Evolutionary conservation across 64 coral and sea anemone genomes (phyloP).

Genomic region (Acropora tenuis): DNA sequence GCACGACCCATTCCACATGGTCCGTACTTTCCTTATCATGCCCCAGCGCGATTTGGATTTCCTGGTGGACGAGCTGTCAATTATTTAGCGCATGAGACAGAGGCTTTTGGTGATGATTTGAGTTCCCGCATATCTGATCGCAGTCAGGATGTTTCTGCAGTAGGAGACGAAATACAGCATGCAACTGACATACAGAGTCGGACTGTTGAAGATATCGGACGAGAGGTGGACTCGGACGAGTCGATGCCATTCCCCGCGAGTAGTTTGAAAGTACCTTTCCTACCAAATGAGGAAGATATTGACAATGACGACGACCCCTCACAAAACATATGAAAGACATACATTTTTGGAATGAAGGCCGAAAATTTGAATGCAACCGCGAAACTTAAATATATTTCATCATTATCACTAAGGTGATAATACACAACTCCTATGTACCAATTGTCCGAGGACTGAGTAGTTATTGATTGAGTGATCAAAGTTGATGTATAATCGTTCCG

Average conservation of each 20-base stretch:
- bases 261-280: not conserved
- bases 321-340: not conserved
- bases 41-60: constrained; percentile 22
- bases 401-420: no score
- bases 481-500: no score
- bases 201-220: constrained; percentile 17
- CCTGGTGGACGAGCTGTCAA: constrained; percentile 56
- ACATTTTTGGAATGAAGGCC: no score
- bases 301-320: not conserved
- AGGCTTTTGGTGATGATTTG: constrained; percentile 55
- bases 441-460: no score
- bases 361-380: no score
- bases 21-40: constrained; percentile 8
- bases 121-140: constrained; percentile 37
- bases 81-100: constrained; percentile 48
- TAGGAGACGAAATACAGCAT: constrained; percentile 50
- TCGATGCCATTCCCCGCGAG: constrained; percentile 26
- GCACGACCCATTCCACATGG: not conserved
- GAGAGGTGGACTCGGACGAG: constrained; percentile 54
- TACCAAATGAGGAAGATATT: not conserved
- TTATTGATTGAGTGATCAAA: no score
- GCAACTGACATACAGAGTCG: not conserved
- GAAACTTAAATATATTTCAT: no score
- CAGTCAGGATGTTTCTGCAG: constrained; percentile 3
- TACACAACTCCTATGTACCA: no score